Evolutionary conservation across 2,797 vertebrate species (phyloP).

Genomic region (Cyprinodon diabolis): DNA sequence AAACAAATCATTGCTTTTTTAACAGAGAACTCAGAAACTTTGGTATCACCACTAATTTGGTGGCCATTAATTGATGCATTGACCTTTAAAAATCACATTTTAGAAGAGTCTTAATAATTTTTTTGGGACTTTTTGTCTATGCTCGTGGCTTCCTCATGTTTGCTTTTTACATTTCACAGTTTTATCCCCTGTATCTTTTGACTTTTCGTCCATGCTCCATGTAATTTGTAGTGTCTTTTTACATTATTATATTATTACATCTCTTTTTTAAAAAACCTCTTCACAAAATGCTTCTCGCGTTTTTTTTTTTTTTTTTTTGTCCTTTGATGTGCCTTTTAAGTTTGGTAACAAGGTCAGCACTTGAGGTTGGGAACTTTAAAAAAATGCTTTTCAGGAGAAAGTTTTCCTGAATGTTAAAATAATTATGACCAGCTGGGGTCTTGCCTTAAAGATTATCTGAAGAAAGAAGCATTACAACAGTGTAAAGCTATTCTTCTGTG

Average conservation of each 20-base stretch:
- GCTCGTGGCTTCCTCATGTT: background rate
- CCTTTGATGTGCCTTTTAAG: slow-evolving; percentile 1
- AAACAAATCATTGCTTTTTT: background rate
- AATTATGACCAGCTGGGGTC: background rate
- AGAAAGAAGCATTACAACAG: slow-evolving; percentile 4
- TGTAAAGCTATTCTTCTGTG: slow-evolving; percentile 1
- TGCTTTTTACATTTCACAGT: background rate
- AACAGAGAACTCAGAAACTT: background rate
- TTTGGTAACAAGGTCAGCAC: background rate
- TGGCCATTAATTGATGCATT: background rate
- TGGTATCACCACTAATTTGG: background rate
- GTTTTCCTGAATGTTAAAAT: slow-evolving; percentile 12
- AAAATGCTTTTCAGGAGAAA: background rate
- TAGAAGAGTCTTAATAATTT: background rate
- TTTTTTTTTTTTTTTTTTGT: background rate
- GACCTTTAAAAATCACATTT: background rate
- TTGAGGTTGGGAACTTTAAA: background rate
- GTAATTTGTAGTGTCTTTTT: background rate
- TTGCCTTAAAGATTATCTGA: background rate
- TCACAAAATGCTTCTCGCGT: background rate
- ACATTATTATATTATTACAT: background rate
- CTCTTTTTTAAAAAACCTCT: background rate
- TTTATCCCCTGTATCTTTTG: background rate
- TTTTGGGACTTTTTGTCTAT: background rate
- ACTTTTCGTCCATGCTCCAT: background rate